These are phyloP conservation scores for Diachrysia chrysitis DNA, from an alignment of 2,888 invertebrate species.

Conservation along the genomic window DNA sequence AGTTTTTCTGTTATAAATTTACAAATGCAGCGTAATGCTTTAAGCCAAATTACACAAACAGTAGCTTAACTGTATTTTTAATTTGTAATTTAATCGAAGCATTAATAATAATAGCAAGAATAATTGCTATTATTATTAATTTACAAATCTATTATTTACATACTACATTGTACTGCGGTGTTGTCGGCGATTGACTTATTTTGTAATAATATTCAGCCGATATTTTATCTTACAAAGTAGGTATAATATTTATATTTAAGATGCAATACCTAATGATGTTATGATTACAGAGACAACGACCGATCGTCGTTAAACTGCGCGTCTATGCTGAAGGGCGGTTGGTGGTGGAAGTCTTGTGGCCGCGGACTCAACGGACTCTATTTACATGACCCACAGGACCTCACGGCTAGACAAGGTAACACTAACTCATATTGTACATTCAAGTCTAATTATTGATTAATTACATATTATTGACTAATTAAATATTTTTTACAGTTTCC, in stretches of 20 bases:
- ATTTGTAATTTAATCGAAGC: too few relatives aligned
- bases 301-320: constrained; percentile 97
- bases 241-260: background rate
- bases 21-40: too few relatives aligned
- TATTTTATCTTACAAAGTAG: too few relatives aligned
- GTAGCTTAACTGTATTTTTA: too few relatives aligned
- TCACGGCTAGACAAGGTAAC: constrained; percentile 95
- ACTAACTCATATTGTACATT: background rate
- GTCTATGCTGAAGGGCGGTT: constrained; percentile 97
- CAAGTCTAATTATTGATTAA: too few relatives aligned
- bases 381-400: constrained; percentile 96
- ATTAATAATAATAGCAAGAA: too few relatives aligned
- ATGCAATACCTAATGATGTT: constrained; percentile 19
- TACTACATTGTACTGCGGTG: background rate
- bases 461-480: too few relatives aligned
- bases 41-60: too few relatives aligned
- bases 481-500: too few relatives aligned
- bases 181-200: background rate
- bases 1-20: too few relatives aligned
- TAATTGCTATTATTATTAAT: too few relatives aligned
- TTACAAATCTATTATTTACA: background rate
- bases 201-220: too few relatives aligned
- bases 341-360: constrained; percentile 99
- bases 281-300: constrained; percentile 93
- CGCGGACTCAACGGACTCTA: constrained; percentile 96